phyloP scores from a whole-genome alignment of 2,888 invertebrate species.

The Arrhopalites spinosus region DNA sequence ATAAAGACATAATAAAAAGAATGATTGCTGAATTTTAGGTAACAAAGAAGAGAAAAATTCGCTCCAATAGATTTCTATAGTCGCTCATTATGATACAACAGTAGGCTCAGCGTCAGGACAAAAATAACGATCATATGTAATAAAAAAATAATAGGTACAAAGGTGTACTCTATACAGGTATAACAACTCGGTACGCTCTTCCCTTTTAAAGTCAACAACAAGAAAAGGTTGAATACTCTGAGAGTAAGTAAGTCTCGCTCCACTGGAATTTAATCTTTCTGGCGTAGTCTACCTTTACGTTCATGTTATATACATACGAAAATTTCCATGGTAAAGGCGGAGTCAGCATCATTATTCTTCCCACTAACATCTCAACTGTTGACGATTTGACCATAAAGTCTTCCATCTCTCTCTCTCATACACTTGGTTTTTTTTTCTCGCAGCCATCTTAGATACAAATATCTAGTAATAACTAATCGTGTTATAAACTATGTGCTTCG shows the following conservation, averaged over 20 bases:
- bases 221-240: conserved; percentile 31
- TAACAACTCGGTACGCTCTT: not conserved
- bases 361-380: conserved; percentile 36
- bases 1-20: too few relatives aligned
- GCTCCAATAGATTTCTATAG: not conserved
- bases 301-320: not conserved
- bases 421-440: conserved; percentile 1
- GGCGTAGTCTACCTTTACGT: conserved; percentile 6
- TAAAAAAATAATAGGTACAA: not conserved
- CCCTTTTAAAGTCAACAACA: conserved; percentile 15
- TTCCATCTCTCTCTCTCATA: conserved; percentile 33
- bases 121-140: not conserved
- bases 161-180: not conserved
- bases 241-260: conserved; percentile 21
- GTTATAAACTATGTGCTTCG: conserved; percentile 2
- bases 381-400: conserved; percentile 28
- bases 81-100: not conserved
- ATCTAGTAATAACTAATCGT: conserved; percentile 3
- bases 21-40: too few relatives aligned
- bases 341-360: conserved; percentile 33
- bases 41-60: not conserved
- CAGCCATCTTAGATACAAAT: conserved; percentile 28
- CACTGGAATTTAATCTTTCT: conserved; percentile 31
- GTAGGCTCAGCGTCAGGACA: not conserved
- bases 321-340: conserved; percentile 29